Evolutionary conservation across 2,888 invertebrate genomes (phyloP).

Genomic region (Lysandra bellargus): DNA sequence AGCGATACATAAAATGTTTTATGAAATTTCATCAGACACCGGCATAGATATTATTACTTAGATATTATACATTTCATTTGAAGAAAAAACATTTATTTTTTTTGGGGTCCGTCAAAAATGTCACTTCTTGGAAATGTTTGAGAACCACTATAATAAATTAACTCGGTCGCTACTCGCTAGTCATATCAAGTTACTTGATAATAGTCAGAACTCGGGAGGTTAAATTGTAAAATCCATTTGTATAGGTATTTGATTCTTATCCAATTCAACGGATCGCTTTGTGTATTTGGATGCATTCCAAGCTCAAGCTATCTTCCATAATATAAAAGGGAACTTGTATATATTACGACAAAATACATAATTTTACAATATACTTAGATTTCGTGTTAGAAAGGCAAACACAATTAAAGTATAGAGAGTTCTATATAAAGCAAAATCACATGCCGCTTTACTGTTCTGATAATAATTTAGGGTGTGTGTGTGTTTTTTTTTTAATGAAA

Average conservation of each 20-base stretch:
- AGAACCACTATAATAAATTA: background rate
- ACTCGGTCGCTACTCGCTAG: background rate
- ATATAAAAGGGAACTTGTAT: background rate
- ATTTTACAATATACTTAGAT: background rate
- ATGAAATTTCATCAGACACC: too few species aligned
- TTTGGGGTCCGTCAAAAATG: too few species aligned
- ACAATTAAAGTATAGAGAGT: too few species aligned
- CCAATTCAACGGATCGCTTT: background rate
- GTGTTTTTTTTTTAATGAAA: too few species aligned
- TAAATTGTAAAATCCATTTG: background rate
- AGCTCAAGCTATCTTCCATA: background rate
- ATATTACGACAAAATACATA: background rate
- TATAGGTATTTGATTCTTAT: background rate
- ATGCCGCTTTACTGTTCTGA: too few species aligned
- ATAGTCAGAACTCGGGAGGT: background rate
- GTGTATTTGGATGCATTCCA: background rate
- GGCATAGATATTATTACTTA: too few species aligned
- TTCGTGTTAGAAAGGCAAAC: too few species aligned
- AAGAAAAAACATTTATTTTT: too few species aligned
- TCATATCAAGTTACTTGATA: background rate
- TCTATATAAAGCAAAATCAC: too few species aligned
- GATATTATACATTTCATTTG: too few species aligned
- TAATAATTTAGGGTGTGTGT: too few species aligned
- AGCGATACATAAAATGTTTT: too few species aligned
- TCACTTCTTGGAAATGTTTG: background rate